phyloP scores from a whole-genome alignment of 2,888 invertebrate species.

The Exephanes ischioxanthus region DNA sequence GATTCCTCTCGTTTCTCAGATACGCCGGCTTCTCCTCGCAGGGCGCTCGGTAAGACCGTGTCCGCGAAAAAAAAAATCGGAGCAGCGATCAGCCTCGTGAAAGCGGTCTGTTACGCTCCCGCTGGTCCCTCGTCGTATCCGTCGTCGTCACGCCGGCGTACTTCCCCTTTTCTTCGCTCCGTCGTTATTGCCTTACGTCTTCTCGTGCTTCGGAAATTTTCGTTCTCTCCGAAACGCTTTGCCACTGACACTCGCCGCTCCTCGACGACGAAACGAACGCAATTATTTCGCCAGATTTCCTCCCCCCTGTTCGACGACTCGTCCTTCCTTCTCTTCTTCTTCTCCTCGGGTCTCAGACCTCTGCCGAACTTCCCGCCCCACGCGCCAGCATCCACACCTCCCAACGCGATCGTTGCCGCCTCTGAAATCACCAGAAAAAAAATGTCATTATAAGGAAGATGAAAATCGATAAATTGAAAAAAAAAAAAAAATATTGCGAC shows the following conservation, averaged over 20 bases:
- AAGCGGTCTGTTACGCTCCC: conserved; percentile 51
- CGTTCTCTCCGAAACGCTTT: neutral
- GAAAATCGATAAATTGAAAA: neutral
- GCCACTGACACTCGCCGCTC: conserved; percentile 41
- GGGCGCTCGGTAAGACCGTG: neutral
- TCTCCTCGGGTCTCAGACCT: conserved; percentile 72
- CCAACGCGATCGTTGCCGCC: conserved; percentile 81
- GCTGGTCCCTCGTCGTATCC: conserved; percentile 65
- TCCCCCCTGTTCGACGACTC: conserved; percentile 72
- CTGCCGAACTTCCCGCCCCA: conserved; percentile 78
- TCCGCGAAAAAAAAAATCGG: conserved; percentile 13
- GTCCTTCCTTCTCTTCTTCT: conserved; percentile 41
- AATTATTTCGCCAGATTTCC: conserved; percentile 29
- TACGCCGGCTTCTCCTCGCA: conserved; percentile 34
- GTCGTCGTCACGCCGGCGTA: conserved; percentile 73
- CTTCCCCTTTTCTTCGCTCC: conserved; percentile 67
- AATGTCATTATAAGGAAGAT: conserved; percentile 13
- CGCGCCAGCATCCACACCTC: conserved; percentile 80
- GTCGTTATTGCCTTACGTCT: conserved; percentile 21
- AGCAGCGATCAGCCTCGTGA: neutral
- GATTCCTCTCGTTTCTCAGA: conserved; percentile 5
- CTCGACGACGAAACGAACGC: conserved; percentile 50
- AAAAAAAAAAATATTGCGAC: neutral
- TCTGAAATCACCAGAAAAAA: conserved; percentile 72
- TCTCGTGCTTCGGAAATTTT: conserved; percentile 29